These are phyloP conservation scores for Drosophila engyochracea DNA, from an alignment of 2,888 invertebrate genomes.

Conservation along the genomic window DNA sequence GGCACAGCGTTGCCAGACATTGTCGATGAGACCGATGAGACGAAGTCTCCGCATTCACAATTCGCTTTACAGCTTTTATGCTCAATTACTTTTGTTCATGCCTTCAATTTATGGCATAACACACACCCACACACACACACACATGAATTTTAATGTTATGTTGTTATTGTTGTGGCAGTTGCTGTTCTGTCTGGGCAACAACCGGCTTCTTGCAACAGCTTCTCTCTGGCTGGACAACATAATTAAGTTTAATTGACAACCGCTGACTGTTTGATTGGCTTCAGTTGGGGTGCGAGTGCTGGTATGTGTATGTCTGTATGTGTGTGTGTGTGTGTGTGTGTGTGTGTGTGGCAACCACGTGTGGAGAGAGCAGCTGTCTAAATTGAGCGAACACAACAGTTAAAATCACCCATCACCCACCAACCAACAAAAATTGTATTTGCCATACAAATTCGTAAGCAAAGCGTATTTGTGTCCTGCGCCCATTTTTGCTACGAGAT, in stretches of 20 bases:
- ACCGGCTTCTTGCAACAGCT: constrained; percentile 59
- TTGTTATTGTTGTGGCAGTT: constrained; percentile 13
- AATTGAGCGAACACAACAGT: not conserved
- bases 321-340: constrained; percentile 4
- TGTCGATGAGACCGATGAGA: constrained; percentile 24
- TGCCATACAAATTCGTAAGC: not conserved
- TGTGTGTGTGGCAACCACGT: constrained; percentile 21
- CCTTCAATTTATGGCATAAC: constrained; percentile 55
- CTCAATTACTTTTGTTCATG: constrained; percentile 66
- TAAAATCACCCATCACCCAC: not conserved
- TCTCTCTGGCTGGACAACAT: constrained; percentile 65
- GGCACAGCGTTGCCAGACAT: constrained; percentile 18
- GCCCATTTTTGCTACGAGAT: not conserved
- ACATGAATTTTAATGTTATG: constrained; percentile 43
- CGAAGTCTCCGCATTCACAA: constrained; percentile 39
- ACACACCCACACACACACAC: constrained; percentile 12
- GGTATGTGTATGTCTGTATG: not conserved
- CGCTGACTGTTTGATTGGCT: constrained; percentile 78
- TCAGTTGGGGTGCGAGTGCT: constrained; percentile 18
- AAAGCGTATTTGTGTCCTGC: not conserved
- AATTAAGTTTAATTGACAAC: constrained; percentile 80
- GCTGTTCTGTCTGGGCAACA: constrained; percentile 20
- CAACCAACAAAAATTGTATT: not conserved
- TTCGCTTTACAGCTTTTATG: constrained; percentile 58
- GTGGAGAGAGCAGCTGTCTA: constrained; percentile 7